Base-by-base conservation (phyloP, 2,797 vertebrate species). In the Artibeus lituratus region DNA sequence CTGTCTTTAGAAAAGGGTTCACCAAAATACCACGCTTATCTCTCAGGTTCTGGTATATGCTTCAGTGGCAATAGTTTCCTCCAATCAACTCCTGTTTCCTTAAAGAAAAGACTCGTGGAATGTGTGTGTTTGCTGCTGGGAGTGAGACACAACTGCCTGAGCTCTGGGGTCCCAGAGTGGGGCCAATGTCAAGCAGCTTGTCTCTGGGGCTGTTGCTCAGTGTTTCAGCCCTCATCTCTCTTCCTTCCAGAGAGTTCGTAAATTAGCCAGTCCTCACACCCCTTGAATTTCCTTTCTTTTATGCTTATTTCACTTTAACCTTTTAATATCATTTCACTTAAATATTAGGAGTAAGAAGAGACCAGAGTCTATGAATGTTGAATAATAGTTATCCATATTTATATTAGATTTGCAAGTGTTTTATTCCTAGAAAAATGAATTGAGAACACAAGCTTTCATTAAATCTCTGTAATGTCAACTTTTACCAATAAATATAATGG, bases 401-500 rank as follows among this genome's bases (percentile, higher is more conserved):
- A 47, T 65, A 26, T 59, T 47, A 59, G 55, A 77, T 53, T 90
- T 72, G 19, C 3, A 19, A 59, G 32, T 72, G 12, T 29, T 59
- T 1, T 19, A 32, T 26, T 78, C 78, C 89, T 59, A 83, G 49
- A 76, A 92, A 95, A 95, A 73, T 24, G 8, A 92, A 24, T 37
- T 55, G 69, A 65, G 37, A 93, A 53, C 15, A 16, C 16, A 24
- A 10, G 8, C 21, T 55, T 81, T 69, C n/a, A 49, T 21, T 74
- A n/a, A 51, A 44, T 57, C n/a, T 70, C 51, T 39, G 4, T 22
- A 76, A 94, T 80, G 7, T 0, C 21, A 49, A 85, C 10, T 76
- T 89, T 92, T 81, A 55, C 32, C 3, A 44, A 44, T 19, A 74
- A 59, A 69, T 22, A 24, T 53, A 86, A 49, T 1, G 4, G 87